phyloP scores from a whole-genome alignment of 2,888 invertebrate genomes.

The Harpagoxenus sublaevis region DNA sequence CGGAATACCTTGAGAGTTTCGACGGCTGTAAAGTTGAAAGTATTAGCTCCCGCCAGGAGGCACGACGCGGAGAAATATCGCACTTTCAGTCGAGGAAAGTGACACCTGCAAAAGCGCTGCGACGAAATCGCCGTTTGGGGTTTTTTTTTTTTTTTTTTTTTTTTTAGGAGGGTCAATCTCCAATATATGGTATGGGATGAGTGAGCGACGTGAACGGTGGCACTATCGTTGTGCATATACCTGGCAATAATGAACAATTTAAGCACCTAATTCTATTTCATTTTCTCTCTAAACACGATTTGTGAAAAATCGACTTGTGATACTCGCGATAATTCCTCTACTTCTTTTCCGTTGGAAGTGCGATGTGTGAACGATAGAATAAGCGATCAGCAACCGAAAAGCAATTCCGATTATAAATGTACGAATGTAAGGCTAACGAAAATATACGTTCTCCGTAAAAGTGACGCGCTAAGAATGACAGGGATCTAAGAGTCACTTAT shows the following conservation, averaged over 20 bases:
- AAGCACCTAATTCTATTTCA: not conserved
- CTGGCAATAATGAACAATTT: constrained; percentile 6
- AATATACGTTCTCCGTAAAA: not conserved
- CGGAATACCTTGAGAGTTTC: constrained; percentile 35
- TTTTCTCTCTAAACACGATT: not conserved
- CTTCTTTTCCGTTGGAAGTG: constrained; percentile 26
- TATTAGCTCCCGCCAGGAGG: constrained; percentile 25
- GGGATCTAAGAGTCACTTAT: not conserved
- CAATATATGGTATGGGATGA: not conserved
- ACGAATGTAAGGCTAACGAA: constrained; percentile 1
- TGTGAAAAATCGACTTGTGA: constrained; percentile 15
- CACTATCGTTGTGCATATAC: not conserved
- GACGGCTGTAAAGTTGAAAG: constrained; percentile 37
- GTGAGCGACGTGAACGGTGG: not conserved
- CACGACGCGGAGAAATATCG: constrained; percentile 18
- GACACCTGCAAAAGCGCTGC: not conserved
- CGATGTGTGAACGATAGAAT: constrained; percentile 26
- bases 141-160: not conserved
- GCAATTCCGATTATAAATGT: constrained; percentile 19
- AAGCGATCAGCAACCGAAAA: constrained; percentile 8
- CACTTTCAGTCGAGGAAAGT: constrained; percentile 17
- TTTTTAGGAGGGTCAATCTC: not conserved
- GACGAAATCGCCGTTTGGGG: not conserved
- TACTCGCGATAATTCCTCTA: constrained; percentile 8
- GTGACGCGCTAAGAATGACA: constrained; percentile 5